Percentiles rank a stretch among this genome's conserved stretches.
Conservation (phyloP, 2,797 vertebrate species). For the Pogonophryne albipinna region DNA sequence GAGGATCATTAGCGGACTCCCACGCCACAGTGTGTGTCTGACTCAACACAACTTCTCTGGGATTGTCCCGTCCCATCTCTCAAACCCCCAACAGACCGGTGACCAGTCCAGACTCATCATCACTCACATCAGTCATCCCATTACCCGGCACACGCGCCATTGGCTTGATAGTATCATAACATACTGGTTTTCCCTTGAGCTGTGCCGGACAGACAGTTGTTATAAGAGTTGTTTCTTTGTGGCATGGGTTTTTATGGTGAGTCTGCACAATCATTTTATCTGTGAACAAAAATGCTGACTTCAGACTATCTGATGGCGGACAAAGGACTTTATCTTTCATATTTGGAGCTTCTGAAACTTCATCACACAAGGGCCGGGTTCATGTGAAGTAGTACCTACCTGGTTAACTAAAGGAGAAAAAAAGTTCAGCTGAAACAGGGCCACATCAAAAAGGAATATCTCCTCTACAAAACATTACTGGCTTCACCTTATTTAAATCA, state of each 20-base stretch:
- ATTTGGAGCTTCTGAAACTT: background rate
- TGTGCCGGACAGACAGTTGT: background rate
- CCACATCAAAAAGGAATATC: background rate
- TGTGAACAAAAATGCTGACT: conserved; percentile 4
- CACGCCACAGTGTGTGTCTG: conserved; percentile 47
- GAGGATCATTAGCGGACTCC: conserved; percentile 58
- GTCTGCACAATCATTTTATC: conserved; percentile 15
- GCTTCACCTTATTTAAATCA: background rate
- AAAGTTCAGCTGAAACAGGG: background rate
- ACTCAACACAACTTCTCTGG: conserved; percentile 64
- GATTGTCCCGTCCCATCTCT: conserved; percentile 36
- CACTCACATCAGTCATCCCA: conserved; percentile 69
- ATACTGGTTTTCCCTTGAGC: conserved; percentile 35
- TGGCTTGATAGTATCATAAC: conserved; percentile 60
- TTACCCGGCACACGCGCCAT: conserved; percentile 56
- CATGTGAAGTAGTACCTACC: background rate
- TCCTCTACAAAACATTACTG: background rate
- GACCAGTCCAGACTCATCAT: conserved; percentile 63
- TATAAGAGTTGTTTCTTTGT: conserved; percentile 10
- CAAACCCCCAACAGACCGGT: conserved; percentile 40
- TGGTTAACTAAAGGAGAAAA: background rate
- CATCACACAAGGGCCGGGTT: background rate
- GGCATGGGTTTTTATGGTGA: background rate
- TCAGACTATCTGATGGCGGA: background rate
- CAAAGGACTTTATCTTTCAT: conserved; percentile 15